Percentiles rank a stretch among this genome's conserved stretches.
Conservation (phyloP, 1,140 invertebrate genomes). For the Drosophila lowei region DNA sequence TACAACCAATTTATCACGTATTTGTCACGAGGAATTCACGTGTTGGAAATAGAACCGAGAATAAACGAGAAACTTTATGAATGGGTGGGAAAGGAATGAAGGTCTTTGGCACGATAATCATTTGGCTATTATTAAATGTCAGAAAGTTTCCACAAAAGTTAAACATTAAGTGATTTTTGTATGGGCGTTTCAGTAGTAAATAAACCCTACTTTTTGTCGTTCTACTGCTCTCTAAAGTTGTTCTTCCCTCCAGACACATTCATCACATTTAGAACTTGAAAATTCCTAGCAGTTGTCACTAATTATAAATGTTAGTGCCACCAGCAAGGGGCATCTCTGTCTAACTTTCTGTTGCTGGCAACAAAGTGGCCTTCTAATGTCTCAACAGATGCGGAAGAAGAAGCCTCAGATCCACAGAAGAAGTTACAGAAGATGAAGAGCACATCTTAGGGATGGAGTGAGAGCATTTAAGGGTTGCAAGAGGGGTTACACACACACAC, state of each 20-base stretch:
- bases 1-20: conserved; percentile 42
- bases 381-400: conserved; percentile 7
- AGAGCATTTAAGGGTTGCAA: conserved; percentile 31
- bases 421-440: conserved; percentile 34
- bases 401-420: conserved; percentile 4
- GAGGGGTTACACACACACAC: too few species aligned
- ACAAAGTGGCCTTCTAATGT: conserved; percentile 37
- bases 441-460: background rate
- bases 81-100: conserved; percentile 14
- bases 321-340: background rate
- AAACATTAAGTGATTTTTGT: too few species aligned
- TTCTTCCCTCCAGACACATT: too few species aligned
- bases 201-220: background rate
- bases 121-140: too few species aligned
- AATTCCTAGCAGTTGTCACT: conserved; percentile 33
- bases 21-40: conserved; percentile 46
- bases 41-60: conserved; percentile 28
- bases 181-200: background rate
- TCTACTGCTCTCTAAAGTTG: background rate
- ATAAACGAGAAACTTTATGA: conserved; percentile 38
- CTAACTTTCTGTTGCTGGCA: conserved; percentile 25
- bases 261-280: conserved; percentile 1
- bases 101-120: conserved; percentile 2
- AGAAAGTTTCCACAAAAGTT: too few species aligned
- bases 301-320: conserved; percentile 37